A percentile compares a stretch with the other conserved stretches of the same genome.
phyloP scores from a whole-genome alignment of 1,140 invertebrate species.

The Danaus plexippus region DNA sequence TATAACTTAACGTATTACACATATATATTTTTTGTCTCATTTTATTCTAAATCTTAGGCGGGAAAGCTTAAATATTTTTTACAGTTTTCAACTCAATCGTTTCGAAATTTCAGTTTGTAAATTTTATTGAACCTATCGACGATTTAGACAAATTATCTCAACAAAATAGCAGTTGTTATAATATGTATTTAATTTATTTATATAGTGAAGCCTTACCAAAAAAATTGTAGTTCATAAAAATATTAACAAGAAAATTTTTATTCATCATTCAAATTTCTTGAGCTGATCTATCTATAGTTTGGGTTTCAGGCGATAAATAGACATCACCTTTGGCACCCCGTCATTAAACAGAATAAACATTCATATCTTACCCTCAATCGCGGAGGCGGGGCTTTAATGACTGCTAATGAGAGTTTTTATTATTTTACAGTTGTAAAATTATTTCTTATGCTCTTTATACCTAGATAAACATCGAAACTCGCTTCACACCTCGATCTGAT shows the following conservation, averaged over 20 bases:
- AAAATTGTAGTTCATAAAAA: too few species aligned
- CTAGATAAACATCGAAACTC: constrained; percentile 71
- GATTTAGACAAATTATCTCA: too few species aligned
- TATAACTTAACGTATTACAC: background rate
- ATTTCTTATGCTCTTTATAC: constrained; percentile 69
- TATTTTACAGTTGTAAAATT: constrained; percentile 69
- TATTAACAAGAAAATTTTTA: too few species aligned
- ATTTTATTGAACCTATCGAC: too few species aligned
- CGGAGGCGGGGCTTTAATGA: constrained; percentile 62
- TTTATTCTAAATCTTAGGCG: constrained; percentile 9
- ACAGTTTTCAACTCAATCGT: too few species aligned
- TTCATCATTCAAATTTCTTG: too few species aligned
- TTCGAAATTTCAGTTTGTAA: too few species aligned
- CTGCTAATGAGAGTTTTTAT: constrained; percentile 70
- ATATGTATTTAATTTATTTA: too few species aligned
- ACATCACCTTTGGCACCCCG: constrained; percentile 32
- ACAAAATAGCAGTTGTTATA: too few species aligned
- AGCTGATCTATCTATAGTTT: constrained; percentile 10
- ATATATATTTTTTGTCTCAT: background rate
- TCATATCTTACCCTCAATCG: constrained; percentile 57
- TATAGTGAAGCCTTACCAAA: too few species aligned
- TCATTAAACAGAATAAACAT: constrained; percentile 60
- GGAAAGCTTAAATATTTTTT: background rate
- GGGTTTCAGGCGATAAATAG: constrained; percentile 36
- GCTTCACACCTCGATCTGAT: constrained; percentile 70